Evolutionary conservation across 2,797 vertebrate species (phyloP).

Genomic region (Sarcoramphus papa): DNA sequence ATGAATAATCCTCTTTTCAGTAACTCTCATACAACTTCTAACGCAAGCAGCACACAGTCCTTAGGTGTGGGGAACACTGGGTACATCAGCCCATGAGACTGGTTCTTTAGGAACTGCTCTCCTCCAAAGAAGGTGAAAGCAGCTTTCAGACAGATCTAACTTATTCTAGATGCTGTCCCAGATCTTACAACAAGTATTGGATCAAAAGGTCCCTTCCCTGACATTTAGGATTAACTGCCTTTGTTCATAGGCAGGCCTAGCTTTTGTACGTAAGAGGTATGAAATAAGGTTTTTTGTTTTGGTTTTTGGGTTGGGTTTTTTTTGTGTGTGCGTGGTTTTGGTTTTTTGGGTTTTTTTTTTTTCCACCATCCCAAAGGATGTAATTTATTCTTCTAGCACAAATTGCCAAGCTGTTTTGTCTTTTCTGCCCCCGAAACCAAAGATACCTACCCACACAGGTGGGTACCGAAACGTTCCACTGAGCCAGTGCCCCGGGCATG

Average conservation of each 20-base stretch:
- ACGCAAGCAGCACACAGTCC: rapidly evolving
- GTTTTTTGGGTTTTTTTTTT: not conserved
- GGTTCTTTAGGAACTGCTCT: not conserved
- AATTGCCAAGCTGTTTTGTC: rapidly evolving
- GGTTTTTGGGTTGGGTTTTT: not conserved
- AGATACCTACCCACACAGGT: conserved; percentile 76
- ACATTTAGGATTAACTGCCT: not conserved
- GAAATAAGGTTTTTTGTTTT: rapidly evolving
- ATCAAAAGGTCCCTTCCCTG: not conserved
- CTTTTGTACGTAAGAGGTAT: rapidly evolving
- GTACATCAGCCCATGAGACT: rapidly evolving
- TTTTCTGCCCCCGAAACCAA: too few species aligned
- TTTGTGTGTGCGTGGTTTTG: not conserved
- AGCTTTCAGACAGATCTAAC: not conserved
- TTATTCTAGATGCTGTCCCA: not conserved
- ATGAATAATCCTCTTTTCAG: not conserved
- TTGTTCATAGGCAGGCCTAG: not conserved
- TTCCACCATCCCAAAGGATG: not conserved
- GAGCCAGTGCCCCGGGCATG: conserved; percentile 82
- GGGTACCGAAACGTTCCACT: conserved; percentile 86
- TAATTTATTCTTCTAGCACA: not conserved
- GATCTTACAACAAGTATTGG: rapidly evolving
- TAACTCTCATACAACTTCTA: not conserved
- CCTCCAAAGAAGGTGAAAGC: not conserved
- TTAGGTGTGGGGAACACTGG: rapidly evolving